Evolutionary conservation across 2,113 vertebrate genomes (phyloP).

Genomic region (Cardinalis cardinalis): DNA sequence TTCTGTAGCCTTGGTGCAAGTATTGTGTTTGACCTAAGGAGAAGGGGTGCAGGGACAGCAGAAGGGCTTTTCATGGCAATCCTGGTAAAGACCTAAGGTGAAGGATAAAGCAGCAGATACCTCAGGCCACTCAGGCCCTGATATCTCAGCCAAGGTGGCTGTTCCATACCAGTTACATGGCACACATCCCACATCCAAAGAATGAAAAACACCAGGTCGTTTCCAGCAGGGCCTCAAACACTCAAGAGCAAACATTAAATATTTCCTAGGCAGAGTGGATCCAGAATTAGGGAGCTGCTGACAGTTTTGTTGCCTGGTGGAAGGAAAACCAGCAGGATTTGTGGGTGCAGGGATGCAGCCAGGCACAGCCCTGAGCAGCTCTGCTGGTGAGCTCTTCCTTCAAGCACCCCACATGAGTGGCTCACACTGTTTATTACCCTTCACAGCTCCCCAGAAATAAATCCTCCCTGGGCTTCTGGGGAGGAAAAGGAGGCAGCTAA

Average conservation of each 20-base stretch:
- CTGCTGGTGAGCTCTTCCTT: not conserved
- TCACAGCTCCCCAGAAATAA: not conserved
- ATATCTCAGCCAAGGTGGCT: not conserved
- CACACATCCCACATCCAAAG: not conserved
- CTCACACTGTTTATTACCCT: not conserved
- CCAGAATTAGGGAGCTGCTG: not conserved
- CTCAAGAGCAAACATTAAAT: not conserved
- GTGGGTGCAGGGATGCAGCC: not conserved
- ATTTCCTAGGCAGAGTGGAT: not conserved
- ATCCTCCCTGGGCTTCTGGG: not conserved
- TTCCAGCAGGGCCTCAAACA: not conserved
- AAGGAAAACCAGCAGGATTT: not conserved
- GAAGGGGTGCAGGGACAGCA: not conserved
- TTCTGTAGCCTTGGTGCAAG: not conserved
- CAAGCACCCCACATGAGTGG: rapidly evolving
- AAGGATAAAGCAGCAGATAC: not conserved
- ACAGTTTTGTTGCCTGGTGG: not conserved
- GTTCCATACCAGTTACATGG: not conserved
- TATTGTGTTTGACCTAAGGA: not conserved
- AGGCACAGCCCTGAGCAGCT: not conserved
- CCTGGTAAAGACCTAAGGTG: not conserved
- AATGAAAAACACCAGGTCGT: rapidly evolving
- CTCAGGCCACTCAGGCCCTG: not conserved
- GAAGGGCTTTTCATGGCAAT: not conserved
- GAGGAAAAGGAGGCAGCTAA: not conserved